Conservation (phyloP, 2,888 invertebrate genomes). For the Caenorhabditis doughertyi region DNA sequence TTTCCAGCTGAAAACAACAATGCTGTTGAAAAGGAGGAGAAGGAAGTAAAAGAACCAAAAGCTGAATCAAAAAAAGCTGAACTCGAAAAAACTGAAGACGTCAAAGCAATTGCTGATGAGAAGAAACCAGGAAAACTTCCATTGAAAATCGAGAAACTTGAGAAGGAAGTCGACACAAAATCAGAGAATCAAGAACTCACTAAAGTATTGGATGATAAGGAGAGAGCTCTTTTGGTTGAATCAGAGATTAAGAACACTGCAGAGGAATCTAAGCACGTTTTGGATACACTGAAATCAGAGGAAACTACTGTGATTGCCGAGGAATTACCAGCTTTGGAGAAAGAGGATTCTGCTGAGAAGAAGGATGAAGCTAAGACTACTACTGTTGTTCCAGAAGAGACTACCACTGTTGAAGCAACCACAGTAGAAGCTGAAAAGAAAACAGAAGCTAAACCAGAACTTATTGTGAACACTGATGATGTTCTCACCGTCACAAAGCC, state of each 20-base stretch:
- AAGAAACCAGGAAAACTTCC: conserved; percentile 21
- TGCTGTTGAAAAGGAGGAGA: conserved; percentile 14
- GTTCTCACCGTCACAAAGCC: conserved; percentile 23
- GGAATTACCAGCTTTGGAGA: conserved; percentile 46
- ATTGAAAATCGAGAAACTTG: conserved; percentile 28
- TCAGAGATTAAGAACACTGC: conserved; percentile 51
- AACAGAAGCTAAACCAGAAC: conserved; percentile 31
- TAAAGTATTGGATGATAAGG: conserved; percentile 25
- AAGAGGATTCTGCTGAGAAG: conserved; percentile 53
- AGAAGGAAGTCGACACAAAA: conserved; percentile 29
- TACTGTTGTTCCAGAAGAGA: conserved; percentile 16
- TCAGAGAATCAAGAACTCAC: conserved; percentile 29
- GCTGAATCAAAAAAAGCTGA: conserved; percentile 2
- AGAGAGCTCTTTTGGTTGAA: conserved; percentile 51
- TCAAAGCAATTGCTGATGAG: conserved; percentile 30
- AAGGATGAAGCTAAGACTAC: conserved; percentile 20
- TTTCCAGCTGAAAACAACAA: conserved; percentile 22
- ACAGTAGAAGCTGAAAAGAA: conserved; percentile 16
- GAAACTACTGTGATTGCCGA: conserved; percentile 33
- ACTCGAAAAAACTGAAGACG: conserved; percentile 23
- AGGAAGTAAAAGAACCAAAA: not conserved
- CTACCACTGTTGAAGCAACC: not conserved
- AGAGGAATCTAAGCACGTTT: conserved; percentile 32
- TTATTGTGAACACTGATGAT: conserved; percentile 43
- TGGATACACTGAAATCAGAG: conserved; percentile 33